Percentiles rank a stretch among this genome's conserved stretches.
Evolutionary conservation across 2,888 invertebrate species (phyloP).

Genomic region (Meghimatium bilineatum): DNA sequence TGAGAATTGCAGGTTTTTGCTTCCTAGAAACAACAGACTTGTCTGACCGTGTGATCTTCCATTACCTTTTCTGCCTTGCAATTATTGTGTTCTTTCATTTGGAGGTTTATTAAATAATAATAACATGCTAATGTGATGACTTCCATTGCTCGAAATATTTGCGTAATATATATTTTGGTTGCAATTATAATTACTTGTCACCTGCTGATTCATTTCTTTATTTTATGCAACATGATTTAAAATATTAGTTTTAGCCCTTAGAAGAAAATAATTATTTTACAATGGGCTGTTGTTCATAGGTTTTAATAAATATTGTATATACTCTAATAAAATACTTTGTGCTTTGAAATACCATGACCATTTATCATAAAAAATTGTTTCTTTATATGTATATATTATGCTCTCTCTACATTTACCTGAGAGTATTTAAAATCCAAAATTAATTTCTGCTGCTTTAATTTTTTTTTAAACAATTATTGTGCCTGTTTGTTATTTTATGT

Average conservation of each 20-base stretch:
- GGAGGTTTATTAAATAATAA: background rate
- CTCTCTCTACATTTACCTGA: no score
- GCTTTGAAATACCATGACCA: no score
- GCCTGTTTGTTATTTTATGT: no score
- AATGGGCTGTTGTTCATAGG: no score
- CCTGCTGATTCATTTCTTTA: background rate
- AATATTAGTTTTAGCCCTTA: background rate
- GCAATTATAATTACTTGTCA: background rate
- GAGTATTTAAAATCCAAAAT: no score
- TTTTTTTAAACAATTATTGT: no score
- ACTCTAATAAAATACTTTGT: background rate
- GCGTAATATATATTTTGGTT: background rate
- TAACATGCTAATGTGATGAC: conserved; percentile 1
- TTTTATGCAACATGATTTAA: background rate
- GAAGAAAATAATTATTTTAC: no score
- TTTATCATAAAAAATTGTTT: no score
- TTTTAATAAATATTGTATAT: background rate
- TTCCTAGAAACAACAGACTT: background rate
- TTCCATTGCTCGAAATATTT: background rate
- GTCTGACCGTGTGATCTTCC: conserved; percentile 21
- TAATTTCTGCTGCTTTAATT: no score
- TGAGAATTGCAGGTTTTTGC: background rate
- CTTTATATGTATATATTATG: no score
- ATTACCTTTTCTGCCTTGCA: conserved; percentile 20
- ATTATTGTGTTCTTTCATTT: conserved; percentile 24